A percentile compares a stretch with the other conserved stretches of the same genome.
Evolutionary conservation across 2,113 vertebrate species (phyloP).

Genomic region (Silurus meridionalis): DNA sequence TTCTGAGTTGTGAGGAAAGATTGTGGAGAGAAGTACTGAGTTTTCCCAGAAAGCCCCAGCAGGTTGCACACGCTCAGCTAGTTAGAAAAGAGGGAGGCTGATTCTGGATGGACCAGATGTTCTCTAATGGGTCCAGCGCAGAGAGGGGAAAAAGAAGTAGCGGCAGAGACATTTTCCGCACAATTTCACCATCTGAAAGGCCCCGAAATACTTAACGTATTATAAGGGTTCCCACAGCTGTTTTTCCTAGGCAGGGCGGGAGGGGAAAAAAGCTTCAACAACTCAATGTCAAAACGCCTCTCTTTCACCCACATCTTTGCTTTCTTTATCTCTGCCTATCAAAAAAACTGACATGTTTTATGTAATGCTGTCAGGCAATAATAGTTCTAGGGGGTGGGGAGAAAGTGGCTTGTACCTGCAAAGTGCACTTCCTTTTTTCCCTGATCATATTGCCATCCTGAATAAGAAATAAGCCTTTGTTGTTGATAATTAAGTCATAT

Average conservation of each 20-base stretch:
- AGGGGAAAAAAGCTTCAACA: constrained; percentile 18
- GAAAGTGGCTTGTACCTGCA: constrained; percentile 40
- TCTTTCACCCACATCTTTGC: constrained; percentile 41
- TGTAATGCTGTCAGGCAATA: constrained; percentile 53
- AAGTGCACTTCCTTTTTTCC: constrained; percentile 47
- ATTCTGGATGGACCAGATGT: constrained; percentile 56
- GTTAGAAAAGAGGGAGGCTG: constrained; percentile 31
- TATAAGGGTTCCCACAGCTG: constrained; percentile 57
- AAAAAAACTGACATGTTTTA: constrained; percentile 51
- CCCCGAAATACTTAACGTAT: constrained; percentile 55
- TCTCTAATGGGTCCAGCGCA: constrained; percentile 50
- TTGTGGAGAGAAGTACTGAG: constrained; percentile 15
- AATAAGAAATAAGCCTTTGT: constrained; percentile 19
- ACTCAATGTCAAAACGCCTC: constrained; percentile 39
- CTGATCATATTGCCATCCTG: background rate
- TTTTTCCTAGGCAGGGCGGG: constrained; percentile 47
- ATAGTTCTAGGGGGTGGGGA: constrained; percentile 1
- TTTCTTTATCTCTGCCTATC: constrained; percentile 45
- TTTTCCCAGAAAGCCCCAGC: constrained; percentile 40
- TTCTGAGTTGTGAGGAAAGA: constrained; percentile 11
- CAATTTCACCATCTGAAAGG: constrained; percentile 61
- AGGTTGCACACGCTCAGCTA: constrained; percentile 38
- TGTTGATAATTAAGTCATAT: constrained; percentile 3
- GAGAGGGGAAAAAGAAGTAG: constrained; percentile 48
- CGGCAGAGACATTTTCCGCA: constrained; percentile 55